Conservation (phyloP, 2,888 invertebrate species). For the Drosophila trichaetosa region DNA sequence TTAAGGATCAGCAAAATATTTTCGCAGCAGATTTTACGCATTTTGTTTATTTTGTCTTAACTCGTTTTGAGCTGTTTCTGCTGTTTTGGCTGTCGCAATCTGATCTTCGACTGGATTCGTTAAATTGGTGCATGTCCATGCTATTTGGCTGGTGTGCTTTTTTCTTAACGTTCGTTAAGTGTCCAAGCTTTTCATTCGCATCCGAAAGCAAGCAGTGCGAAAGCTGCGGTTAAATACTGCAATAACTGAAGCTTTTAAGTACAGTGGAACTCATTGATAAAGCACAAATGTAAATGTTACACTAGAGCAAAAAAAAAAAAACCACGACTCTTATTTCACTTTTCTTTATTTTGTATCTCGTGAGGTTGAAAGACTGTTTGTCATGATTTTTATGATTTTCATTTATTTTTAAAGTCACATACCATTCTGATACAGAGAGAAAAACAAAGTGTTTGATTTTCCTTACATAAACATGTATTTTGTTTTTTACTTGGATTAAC, state of each 20-base stretch:
- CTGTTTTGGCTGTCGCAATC: slow-evolving; percentile 11
- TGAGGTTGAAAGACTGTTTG: background rate
- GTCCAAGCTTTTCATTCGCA: background rate
- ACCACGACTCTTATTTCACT: background rate
- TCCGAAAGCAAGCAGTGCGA: background rate
- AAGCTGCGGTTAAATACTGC: background rate
- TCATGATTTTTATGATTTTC: background rate
- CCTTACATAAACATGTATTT: background rate
- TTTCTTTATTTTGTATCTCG: background rate
- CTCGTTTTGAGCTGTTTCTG: background rate
- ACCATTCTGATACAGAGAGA: background rate
- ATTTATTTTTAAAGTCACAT: background rate
- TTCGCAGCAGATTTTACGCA: background rate
- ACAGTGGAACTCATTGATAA: background rate
- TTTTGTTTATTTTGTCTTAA: background rate
- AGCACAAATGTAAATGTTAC: background rate
- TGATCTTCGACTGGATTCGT: background rate
- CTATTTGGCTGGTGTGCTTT: background rate
- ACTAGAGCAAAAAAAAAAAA: background rate
- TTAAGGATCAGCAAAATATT: background rate
- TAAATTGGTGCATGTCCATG: slow-evolving; percentile 13
- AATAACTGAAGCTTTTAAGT: background rate
- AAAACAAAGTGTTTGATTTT: background rate
- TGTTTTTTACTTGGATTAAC: background rate
- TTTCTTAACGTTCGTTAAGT: background rate